phyloP scores from a whole-genome alignment of 2,888 invertebrate species.

The Cheilosia pagana region DNA sequence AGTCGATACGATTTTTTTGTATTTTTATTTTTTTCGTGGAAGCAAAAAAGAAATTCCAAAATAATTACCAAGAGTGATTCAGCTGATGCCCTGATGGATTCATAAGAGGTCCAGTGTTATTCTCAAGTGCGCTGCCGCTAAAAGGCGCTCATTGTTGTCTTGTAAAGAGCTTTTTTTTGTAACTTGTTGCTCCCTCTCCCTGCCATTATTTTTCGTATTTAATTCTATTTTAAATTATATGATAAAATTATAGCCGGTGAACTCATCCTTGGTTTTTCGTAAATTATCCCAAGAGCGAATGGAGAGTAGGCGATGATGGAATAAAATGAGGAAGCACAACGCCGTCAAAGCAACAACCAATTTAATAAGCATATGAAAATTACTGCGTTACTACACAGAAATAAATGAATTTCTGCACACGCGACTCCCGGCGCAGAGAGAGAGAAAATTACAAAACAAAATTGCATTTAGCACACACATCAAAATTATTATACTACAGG shows the following conservation, averaged over 20 bases:
- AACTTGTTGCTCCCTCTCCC: neutral
- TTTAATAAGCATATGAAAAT: conserved; percentile 69
- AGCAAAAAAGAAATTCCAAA: conserved; percentile 58
- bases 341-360: conserved; percentile 8
- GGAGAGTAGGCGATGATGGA: conserved; percentile 34
- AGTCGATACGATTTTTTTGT: conserved; percentile 16
- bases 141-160: conserved; percentile 37
- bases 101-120: conserved; percentile 22
- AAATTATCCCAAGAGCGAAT: conserved; percentile 25
- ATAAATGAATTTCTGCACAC: conserved; percentile 70
- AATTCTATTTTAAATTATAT: conserved; percentile 72
- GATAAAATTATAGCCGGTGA: conserved; percentile 54
- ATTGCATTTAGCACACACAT: conserved; percentile 61
- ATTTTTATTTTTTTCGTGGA: neutral
- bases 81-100: conserved; percentile 33
- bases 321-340: conserved; percentile 28
- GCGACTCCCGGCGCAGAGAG: conserved; percentile 44
- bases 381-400: conserved; percentile 64
- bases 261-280: conserved; percentile 22
- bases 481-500: conserved; percentile 3
- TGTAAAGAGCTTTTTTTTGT: conserved; percentile 9
- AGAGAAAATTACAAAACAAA: conserved; percentile 48
- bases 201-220: conserved; percentile 49
- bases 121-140: conserved; percentile 39
- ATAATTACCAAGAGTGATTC: conserved; percentile 75